Percentiles rank a stretch among this genome's conserved stretches.
phyloP scores from a whole-genome alignment of 2,888 invertebrate species.

The Netelia melanura region DNA sequence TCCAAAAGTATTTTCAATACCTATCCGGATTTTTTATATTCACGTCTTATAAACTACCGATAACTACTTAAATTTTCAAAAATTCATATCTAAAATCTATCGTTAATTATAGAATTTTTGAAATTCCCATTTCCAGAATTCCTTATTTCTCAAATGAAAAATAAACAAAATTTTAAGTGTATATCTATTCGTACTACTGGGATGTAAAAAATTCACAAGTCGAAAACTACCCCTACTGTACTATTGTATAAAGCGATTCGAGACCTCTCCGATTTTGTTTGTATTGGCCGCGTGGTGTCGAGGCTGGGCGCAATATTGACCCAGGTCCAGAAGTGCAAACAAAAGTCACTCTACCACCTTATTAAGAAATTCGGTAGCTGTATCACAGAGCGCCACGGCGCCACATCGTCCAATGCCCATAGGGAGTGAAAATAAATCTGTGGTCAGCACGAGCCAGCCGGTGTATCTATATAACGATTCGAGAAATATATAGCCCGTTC shows the following conservation, averaged over 20 bases:
- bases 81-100: too few species aligned
- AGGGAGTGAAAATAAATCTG: constrained; percentile 71
- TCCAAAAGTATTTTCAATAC: too few species aligned
- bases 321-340: constrained; percentile 70
- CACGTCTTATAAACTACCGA: too few species aligned
- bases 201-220: too few species aligned
- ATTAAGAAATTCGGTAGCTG: constrained; percentile 73
- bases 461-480: constrained; percentile 28
- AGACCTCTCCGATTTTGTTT: constrained; percentile 32
- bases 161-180: too few species aligned
- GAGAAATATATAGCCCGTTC: constrained; percentile 59
- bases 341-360: constrained; percentile 70
- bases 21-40: too few species aligned
- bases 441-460: constrained; percentile 55
- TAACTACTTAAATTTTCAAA: too few species aligned
- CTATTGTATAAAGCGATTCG: constrained; percentile 44
- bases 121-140: too few species aligned
- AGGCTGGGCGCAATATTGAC: constrained; percentile 68
- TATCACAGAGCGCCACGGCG: constrained; percentile 46
- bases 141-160: too few species aligned
- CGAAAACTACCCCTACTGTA: not conserved
- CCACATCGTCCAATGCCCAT: constrained; percentile 44
- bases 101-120: too few species aligned
- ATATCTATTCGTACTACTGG: too few species aligned
- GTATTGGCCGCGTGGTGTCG: constrained; percentile 42